Percentiles rank a stretch among this genome's conserved stretches.
Conservation (phyloP, 1,140 invertebrate genomes). For the Nylanderia fulva region DNA sequence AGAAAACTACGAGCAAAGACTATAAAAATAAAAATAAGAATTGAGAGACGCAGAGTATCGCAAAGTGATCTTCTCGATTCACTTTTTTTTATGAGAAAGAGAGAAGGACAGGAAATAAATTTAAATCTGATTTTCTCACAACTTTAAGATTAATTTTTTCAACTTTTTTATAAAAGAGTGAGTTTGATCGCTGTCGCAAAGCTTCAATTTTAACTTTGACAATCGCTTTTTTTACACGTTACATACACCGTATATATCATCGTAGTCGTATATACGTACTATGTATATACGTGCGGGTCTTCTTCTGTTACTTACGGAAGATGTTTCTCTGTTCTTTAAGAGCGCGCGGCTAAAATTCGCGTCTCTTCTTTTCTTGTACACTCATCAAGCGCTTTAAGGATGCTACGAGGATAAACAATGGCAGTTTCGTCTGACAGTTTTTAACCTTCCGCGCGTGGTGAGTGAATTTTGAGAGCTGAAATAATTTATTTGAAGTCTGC, state of each 20-base stretch:
- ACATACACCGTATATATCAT: too few relatives aligned
- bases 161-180: background rate
- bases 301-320: background rate
- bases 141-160: slow-evolving; percentile 39
- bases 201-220: slow-evolving; percentile 25
- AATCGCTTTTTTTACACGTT: background rate
- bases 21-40: slow-evolving; percentile 18
- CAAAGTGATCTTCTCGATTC: background rate
- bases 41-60: background rate
- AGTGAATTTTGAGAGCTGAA: slow-evolving; percentile 39
- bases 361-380: slow-evolving; percentile 33
- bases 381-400: slow-evolving; percentile 36
- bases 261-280: too few relatives aligned
- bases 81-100: too few relatives aligned
- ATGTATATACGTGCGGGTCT: background rate
- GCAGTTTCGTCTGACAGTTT: slow-evolving; percentile 10
- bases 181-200: slow-evolving; percentile 1
- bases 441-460: slow-evolving; percentile 7
- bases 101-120: slow-evolving; percentile 1
- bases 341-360: slow-evolving; percentile 29
- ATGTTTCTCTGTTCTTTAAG: background rate
- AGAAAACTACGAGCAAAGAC: background rate
- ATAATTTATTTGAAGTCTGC: slow-evolving; percentile 36
- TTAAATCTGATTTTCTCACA: slow-evolving; percentile 17
- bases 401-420: slow-evolving; percentile 20